Evolutionary conservation across 2,888 invertebrate species (phyloP).

Genomic region (Synanthedon formicaeformis): DNA sequence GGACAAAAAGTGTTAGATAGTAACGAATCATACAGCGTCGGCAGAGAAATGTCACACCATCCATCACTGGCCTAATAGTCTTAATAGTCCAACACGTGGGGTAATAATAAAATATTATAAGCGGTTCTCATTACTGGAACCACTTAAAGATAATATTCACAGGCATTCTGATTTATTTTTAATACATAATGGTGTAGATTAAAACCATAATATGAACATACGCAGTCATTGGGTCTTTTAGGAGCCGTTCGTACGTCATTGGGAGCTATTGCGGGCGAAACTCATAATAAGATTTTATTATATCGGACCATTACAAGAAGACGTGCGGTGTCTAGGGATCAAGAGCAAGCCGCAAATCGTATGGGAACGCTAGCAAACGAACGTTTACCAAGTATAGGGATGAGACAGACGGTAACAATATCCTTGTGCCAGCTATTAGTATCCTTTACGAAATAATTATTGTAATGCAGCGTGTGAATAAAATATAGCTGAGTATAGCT

Average conservation of each 20-base stretch:
- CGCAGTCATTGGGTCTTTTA: slow-evolving; percentile 24
- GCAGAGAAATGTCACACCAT: slow-evolving; percentile 41
- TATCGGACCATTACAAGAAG: slow-evolving; percentile 50
- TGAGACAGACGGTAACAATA: background rate
- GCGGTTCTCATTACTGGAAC: slow-evolving; percentile 5
- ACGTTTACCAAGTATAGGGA: background rate
- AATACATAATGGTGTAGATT: background rate
- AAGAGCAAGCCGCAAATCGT: slow-evolving; percentile 37
- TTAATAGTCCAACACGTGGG: slow-evolving; percentile 23
- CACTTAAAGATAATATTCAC: slow-evolving; percentile 1
- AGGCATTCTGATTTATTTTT: background rate
- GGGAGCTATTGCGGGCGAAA: slow-evolving; percentile 41
- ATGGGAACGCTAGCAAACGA: slow-evolving; percentile 29
- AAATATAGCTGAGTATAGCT: too few relatives aligned
- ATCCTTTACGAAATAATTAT: slow-evolving; percentile 1
- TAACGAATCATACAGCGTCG: slow-evolving; percentile 30
- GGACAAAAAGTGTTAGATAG: slow-evolving; percentile 42
- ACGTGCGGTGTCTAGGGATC: slow-evolving; percentile 54
- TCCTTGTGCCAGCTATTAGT: background rate
- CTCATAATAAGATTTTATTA: slow-evolving; percentile 60
- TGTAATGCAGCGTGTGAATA: too few relatives aligned
- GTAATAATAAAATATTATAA: slow-evolving; percentile 14
- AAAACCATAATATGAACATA: background rate
- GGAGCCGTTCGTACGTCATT: slow-evolving; percentile 45
- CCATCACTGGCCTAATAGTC: slow-evolving; percentile 37